Conservation (phyloP, 2,888 invertebrate genomes). For the Leptinotarsa juncta region DNA sequence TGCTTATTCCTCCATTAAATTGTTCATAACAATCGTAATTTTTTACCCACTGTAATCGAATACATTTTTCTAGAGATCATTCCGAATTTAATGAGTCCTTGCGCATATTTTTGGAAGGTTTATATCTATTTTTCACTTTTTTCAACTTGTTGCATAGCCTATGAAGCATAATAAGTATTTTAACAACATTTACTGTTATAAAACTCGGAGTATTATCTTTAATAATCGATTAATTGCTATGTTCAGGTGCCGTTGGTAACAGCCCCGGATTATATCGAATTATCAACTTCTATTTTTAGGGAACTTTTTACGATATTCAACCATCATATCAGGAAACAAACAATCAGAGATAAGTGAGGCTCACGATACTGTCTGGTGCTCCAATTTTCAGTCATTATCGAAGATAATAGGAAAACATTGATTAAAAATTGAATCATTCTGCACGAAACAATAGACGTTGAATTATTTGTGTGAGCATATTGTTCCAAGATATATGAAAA, state of each 20-base stretch:
- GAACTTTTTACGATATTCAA: background rate
- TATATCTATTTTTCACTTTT: too few species aligned
- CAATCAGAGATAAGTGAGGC: constrained; percentile 10
- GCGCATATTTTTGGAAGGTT: too few species aligned
- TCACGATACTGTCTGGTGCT: constrained; percentile 5
- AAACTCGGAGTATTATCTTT: background rate
- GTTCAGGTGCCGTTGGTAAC: background rate
- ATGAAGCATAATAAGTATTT: too few species aligned
- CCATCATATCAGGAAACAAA: constrained; percentile 10
- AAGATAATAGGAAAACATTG: background rate
- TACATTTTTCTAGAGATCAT: too few species aligned
- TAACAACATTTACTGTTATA: too few species aligned
- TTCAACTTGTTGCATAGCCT: too few species aligned
- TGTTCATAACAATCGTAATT: too few species aligned
- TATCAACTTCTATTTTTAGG: constrained; percentile 15
- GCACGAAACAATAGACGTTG: background rate
- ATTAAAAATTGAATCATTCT: background rate
- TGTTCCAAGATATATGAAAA: background rate
- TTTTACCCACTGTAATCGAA: too few species aligned
- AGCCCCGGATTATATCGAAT: background rate
- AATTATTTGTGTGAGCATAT: too few species aligned
- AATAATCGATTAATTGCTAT: background rate
- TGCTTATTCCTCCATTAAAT: too few species aligned
- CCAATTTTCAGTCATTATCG: constrained; percentile 1
- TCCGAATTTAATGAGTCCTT: too few species aligned